phyloP scores from a whole-genome alignment of 2,888 invertebrate genomes.

The Volucella inanis region DNA sequence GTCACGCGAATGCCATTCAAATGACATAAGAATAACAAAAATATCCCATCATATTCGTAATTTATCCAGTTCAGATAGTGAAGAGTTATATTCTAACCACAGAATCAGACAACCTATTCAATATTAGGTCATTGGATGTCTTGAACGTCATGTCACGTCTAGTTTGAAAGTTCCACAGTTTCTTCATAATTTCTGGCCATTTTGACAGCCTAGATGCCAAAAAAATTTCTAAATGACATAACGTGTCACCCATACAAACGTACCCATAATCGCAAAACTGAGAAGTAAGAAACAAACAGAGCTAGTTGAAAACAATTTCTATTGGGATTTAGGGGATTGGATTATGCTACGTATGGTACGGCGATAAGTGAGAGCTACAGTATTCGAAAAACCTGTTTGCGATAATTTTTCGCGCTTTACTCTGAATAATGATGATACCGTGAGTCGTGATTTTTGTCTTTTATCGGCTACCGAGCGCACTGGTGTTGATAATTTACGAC shows the following conservation, averaged over 20 bases:
- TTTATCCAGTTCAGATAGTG: conserved; percentile 23
- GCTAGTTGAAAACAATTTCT: conserved; percentile 19
- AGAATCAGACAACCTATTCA: conserved; percentile 8
- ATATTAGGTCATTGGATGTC: conserved; percentile 10
- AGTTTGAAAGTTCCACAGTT: background rate
- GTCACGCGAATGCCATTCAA: conserved; percentile 53
- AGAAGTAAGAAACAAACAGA: background rate
- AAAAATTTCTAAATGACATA: conserved; percentile 45
- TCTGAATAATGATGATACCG: conserved; percentile 23
- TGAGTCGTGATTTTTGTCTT: background rate
- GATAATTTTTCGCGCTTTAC: conserved; percentile 22
- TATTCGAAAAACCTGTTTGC: conserved; percentile 55
- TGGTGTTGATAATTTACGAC: conserved; percentile 12
- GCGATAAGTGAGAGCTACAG: conserved; percentile 36
- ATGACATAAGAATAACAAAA: conserved; percentile 56
- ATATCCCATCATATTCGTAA: background rate
- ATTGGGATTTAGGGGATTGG: background rate
- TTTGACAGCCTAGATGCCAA: conserved; percentile 16
- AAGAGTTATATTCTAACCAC: background rate
- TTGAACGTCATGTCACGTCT: background rate
- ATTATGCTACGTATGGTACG: conserved; percentile 40
- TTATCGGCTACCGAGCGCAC: conserved; percentile 35
- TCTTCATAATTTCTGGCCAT: background rate
- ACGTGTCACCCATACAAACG: conserved; percentile 19
- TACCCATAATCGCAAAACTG: background rate